These are phyloP conservation scores for Lithophane semibrunnea DNA, from an alignment of 2,888 invertebrate genomes.

Conservation along the genomic window DNA sequence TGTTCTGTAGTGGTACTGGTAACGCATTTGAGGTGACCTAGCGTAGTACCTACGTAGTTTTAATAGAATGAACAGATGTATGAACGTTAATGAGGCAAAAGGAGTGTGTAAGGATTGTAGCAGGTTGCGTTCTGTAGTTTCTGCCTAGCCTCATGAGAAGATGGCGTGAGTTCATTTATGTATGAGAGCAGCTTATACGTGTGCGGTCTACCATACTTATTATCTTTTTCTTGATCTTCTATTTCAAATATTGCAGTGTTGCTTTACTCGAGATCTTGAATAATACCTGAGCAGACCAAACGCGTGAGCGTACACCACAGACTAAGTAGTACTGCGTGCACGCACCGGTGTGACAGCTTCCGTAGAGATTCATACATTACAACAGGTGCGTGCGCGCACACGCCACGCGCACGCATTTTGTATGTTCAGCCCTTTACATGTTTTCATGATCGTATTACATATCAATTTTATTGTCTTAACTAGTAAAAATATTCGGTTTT, in stretches of 20 bases:
- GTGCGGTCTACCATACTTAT: too few relatives aligned
- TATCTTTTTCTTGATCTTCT: neutral
- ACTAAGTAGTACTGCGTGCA: too few relatives aligned
- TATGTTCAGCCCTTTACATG: conserved; percentile 40
- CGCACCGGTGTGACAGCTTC: too few relatives aligned
- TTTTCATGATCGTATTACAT: conserved; percentile 65
- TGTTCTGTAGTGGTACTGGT: neutral
- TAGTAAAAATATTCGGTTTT: conserved; percentile 34
- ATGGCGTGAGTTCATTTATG: too few relatives aligned
- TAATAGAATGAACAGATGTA: too few relatives aligned
- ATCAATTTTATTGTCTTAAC: conserved; percentile 63
- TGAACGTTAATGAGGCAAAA: too few relatives aligned
- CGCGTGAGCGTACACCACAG: neutral
- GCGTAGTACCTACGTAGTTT: neutral
- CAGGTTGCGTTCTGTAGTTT: too few relatives aligned
- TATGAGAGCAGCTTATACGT: neutral
- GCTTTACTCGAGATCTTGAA: conserved; percentile 46
- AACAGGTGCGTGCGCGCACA: neutral
- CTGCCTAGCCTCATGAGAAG: too few relatives aligned
- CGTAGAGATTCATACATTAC: too few relatives aligned
- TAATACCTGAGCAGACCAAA: conserved; percentile 29
- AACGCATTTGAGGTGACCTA: neutral
- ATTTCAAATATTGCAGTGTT: conserved; percentile 8
- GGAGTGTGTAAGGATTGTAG: too few relatives aligned
- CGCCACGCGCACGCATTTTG: neutral